Percentiles rank a stretch among this genome's conserved stretches.
phyloP scores from a whole-genome alignment of 2,888 invertebrate genomes.

The Lydus trimaculatus region DNA sequence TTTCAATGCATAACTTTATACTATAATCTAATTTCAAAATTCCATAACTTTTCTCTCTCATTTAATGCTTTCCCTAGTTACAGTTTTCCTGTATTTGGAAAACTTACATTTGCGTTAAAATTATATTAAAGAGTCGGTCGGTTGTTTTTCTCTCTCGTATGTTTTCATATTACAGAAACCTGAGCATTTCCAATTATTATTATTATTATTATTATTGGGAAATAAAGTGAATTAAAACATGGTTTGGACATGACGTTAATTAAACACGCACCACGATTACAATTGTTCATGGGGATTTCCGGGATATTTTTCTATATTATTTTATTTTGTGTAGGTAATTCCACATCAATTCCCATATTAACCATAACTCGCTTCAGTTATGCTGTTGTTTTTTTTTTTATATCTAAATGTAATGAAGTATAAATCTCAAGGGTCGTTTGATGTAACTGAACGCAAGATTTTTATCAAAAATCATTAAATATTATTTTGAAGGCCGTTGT shows the following conservation, averaged over 20 bases:
- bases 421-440: too few relatives aligned
- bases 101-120: too few relatives aligned
- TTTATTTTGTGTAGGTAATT: background rate
- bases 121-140: background rate
- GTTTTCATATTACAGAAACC: background rate
- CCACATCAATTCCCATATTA: background rate
- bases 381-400: too few relatives aligned
- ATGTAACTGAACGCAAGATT: too few relatives aligned
- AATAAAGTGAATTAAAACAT: background rate
- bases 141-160: background rate
- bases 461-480: too few relatives aligned
- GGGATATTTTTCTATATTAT: background rate
- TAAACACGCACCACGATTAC: constrained; percentile 1
- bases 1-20: too few relatives aligned
- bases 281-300: background rate
- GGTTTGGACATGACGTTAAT: background rate
- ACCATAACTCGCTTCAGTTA: background rate
- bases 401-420: too few relatives aligned
- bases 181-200: background rate
- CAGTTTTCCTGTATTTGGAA: too few relatives aligned
- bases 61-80: too few relatives aligned
- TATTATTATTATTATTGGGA: background rate
- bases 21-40: too few relatives aligned
- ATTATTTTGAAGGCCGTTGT: too few relatives aligned
- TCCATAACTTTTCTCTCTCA: too few relatives aligned